Evolutionary conservation across 2,888 invertebrate genomes (phyloP), one percentile per base, ranked within the genome.

Genomic region (Agrotis ipsilon): DNA sequence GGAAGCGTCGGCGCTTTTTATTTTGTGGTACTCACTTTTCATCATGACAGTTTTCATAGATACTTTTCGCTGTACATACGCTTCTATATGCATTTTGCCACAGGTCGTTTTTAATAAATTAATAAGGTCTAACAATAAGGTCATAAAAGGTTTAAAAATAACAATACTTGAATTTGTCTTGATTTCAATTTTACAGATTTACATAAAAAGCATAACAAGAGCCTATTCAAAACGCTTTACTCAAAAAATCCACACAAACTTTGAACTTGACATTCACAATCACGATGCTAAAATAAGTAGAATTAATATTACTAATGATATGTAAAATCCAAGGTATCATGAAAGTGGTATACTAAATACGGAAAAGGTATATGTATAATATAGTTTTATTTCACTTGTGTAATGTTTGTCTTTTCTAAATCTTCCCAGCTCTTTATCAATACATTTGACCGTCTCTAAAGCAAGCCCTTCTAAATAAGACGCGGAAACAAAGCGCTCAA

Each of bases 401-500:
- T 13, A 24, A 19, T 39, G 3, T 19, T 4, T 19, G 39, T 32
- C 48, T 6, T n/a, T 19, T 81, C 82, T 77, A 65, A 0, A 7
- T 9, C 4, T 71, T 51, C 39, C 16, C 0, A 72, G 19, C 54
- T 65, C 72, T 67, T 43, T 21, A 54, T 64, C 54, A 61, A 51
- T 64, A 76, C 49, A 67, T 81, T 39, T 81, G 52, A 65, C 69
- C 73, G n/a, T 49, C 45, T 79, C 68, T 79, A 77, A 19, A 48
- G 45, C 58, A 61, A 48, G 32, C 63, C 57, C 74, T 70, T 54
- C 68, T 75, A 63, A 74, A 72, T 78, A 83, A 83, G 85, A 91
- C 87, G 88, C 92, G 92, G 93, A 92, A 92, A 92, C 93, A 88
- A 88, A 87, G 88, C 83, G 85, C 76, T 88, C 87, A 87, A 87